Evolutionary conservation across 1,140 invertebrate species (phyloP).

Genomic region (Acyrthosiphon pisum): DNA sequence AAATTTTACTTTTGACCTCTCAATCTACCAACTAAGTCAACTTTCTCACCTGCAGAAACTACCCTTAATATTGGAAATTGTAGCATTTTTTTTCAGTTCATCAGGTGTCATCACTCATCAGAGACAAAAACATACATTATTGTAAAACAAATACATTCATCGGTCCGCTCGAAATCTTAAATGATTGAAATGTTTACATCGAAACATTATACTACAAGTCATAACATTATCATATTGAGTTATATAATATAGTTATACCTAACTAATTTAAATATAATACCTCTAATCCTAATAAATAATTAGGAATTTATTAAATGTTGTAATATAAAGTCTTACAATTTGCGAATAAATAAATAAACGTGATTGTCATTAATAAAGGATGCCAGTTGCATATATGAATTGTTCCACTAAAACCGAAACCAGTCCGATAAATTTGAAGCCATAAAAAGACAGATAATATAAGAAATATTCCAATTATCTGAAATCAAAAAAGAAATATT

Average conservation of each 20-base stretch:
- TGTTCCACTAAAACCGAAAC: conserved; percentile 76
- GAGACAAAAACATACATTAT: too few species aligned
- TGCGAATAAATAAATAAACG: conserved; percentile 83
- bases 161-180: too few species aligned
- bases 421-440: conserved; percentile 64
- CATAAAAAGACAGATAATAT: conserved; percentile 59
- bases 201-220: too few species aligned
- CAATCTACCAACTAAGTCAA: too few species aligned
- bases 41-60: too few species aligned
- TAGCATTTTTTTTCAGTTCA: too few species aligned
- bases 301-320: neutral
- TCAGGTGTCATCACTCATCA: too few species aligned
- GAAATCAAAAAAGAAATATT: neutral
- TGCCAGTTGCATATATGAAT: conserved; percentile 85
- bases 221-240: too few species aligned
- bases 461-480: conserved; percentile 56
- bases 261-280: too few species aligned
- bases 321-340: conserved; percentile 72
- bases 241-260: too few species aligned
- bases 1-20: neutral
- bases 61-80: neutral
- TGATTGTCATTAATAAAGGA: conserved; percentile 85
- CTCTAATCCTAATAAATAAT: neutral
- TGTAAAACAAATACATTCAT: too few species aligned
- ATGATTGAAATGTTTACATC: too few species aligned